Conservation (phyloP, 2,888 invertebrate genomes). For the Lepidocyrtinus sp. region DNA sequence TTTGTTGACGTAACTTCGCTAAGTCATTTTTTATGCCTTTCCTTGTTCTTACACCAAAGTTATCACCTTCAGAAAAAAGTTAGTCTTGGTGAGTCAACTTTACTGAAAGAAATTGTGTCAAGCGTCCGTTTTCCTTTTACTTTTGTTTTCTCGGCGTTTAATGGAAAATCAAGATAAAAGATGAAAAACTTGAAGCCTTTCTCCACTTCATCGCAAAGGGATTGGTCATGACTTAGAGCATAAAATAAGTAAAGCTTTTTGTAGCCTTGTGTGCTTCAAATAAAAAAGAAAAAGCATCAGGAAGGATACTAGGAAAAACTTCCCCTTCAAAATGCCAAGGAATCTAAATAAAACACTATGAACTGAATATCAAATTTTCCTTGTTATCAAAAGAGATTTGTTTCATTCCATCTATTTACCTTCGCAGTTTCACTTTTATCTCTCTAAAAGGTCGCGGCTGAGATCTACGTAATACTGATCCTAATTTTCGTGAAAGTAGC, state of each 20-base stretch:
- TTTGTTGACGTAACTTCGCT: constrained; percentile 52
- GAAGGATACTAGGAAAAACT: neutral
- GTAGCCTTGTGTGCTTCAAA: no score
- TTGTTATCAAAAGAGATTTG: neutral
- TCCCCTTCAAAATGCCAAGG: neutral
- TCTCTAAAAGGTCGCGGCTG: neutral
- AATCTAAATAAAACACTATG: neutral
- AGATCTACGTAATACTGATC: no score
- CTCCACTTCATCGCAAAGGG: neutral
- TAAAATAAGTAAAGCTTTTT: no score
- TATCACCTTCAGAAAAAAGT: constrained; percentile 18
- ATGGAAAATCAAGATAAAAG: constrained; percentile 8
- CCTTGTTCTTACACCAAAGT: constrained; percentile 13
- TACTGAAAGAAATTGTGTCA: constrained; percentile 33
- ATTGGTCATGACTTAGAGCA: neutral
- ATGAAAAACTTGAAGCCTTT: neutral
- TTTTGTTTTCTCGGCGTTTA: neutral
- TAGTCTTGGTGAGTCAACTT: neutral
- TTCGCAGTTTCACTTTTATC: neutral
- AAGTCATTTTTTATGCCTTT: constrained; percentile 15
- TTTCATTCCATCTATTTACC: neutral
- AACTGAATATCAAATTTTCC: neutral
- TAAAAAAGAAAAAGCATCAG: no score
- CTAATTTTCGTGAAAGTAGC: no score
- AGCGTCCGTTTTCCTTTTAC: neutral